Conservation (phyloP, 2,888 invertebrate genomes). For the Heliconius ethilla region DNA sequence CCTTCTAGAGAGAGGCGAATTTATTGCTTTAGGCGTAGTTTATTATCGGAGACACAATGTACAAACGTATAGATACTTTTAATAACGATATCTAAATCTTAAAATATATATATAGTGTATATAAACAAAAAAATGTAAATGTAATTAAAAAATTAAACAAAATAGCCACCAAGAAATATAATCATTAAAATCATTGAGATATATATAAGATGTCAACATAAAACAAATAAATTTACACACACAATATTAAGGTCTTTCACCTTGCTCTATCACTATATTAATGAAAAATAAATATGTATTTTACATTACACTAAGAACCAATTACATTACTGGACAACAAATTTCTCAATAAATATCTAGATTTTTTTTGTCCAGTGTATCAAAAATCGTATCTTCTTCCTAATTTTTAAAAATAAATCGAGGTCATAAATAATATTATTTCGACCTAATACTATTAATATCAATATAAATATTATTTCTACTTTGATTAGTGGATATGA, state of each 20-base stretch:
- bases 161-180: constrained; percentile 12
- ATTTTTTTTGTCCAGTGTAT: constrained; percentile 62
- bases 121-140: constrained; percentile 22
- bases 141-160: constrained; percentile 10
- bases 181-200: background rate
- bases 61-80: constrained; percentile 40
- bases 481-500: constrained; percentile 52
- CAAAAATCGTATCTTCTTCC: constrained; percentile 63
- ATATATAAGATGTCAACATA: background rate
- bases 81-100: constrained; percentile 37
- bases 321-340: constrained; percentile 56
- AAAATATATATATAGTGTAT: constrained; percentile 22
- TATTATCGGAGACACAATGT: constrained; percentile 55
- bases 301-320: constrained; percentile 44
- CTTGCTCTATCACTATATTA: constrained; percentile 36
- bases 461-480: constrained; percentile 64
- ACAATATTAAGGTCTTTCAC: constrained; percentile 14
- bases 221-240: constrained; percentile 15
- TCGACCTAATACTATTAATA: constrained; percentile 51
- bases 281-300: constrained; percentile 38
- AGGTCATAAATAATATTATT: constrained; percentile 53
- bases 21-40: constrained; percentile 64
- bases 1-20: constrained; percentile 57
- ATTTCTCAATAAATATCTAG: constrained; percentile 52
- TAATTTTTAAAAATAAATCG: constrained; percentile 50